Conservation (phyloP, 2,113 vertebrate genomes). For the Brachyhypopomus gauderio region DNA sequence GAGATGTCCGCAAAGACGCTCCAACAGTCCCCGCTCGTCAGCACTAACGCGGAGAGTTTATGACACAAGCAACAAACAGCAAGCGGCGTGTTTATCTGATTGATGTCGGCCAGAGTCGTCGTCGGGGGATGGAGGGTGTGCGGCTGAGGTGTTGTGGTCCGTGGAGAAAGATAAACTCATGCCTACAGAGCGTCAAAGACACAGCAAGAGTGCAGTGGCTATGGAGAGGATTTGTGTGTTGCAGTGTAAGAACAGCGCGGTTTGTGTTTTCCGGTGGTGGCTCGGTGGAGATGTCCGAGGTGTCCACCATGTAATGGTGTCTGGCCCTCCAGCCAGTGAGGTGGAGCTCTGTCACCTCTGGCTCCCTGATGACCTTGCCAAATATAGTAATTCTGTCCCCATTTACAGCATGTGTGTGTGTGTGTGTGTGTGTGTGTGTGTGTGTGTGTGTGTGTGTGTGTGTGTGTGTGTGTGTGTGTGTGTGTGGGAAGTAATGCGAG, state of each 20-base stretch:
- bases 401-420: constrained; percentile 31
- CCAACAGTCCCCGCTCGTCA: not conserved
- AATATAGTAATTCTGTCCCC: constrained; percentile 42
- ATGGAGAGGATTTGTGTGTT: not conserved
- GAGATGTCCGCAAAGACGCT: not conserved
- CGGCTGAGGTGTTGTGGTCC: no score
- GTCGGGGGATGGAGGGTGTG: not conserved
- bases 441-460: constrained; percentile 7
- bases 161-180: not conserved
- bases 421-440: not conserved
- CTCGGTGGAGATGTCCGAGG: not conserved
- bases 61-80: not conserved
- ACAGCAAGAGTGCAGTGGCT: not conserved
- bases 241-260: not conserved
- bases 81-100: constrained; percentile 26
- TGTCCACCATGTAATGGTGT: not conserved
- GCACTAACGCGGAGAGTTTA: not conserved
- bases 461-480: constrained; percentile 20
- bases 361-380: constrained; percentile 45
- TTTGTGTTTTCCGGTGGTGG: not conserved
- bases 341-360: constrained; percentile 23
- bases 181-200: not conserved
- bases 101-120: not conserved
- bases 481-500: no score
- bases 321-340: not conserved